Conservation (phyloP, 2,113 vertebrate species). For the Athene noctua region DNA sequence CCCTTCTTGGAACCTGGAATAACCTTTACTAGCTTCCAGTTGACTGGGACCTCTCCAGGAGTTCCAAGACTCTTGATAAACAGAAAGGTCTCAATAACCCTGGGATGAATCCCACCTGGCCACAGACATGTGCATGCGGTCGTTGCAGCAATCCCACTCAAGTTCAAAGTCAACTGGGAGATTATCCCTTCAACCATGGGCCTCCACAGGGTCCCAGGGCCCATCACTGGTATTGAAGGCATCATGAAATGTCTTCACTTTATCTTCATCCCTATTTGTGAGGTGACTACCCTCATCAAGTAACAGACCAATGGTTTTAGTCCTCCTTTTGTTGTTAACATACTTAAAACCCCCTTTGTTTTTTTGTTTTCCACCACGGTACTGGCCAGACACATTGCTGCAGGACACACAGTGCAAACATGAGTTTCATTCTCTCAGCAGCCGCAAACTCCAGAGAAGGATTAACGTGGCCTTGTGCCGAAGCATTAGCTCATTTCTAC, state of each 20-base stretch:
- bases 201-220: neutral
- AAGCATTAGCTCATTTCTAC: neutral
- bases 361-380: neutral
- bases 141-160: neutral
- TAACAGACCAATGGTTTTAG: neutral
- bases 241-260: neutral
- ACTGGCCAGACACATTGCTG: neutral
- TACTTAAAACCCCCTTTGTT: neutral
- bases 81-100: neutral
- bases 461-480: neutral
- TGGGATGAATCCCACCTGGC: neutral
- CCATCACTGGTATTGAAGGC: neutral
- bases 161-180: neutral
- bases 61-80: neutral
- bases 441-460: neutral
- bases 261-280: neutral
- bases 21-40: neutral
- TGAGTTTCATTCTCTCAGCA: neutral
- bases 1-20: neutral
- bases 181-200: neutral
- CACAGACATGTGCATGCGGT: accelerated
- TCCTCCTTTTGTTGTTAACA: neutral
- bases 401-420: neutral
- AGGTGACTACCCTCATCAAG: neutral
- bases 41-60: neutral